Base-by-base conservation (phyloP, 2,113 vertebrate species). In the Nestor notabilis region DNA sequence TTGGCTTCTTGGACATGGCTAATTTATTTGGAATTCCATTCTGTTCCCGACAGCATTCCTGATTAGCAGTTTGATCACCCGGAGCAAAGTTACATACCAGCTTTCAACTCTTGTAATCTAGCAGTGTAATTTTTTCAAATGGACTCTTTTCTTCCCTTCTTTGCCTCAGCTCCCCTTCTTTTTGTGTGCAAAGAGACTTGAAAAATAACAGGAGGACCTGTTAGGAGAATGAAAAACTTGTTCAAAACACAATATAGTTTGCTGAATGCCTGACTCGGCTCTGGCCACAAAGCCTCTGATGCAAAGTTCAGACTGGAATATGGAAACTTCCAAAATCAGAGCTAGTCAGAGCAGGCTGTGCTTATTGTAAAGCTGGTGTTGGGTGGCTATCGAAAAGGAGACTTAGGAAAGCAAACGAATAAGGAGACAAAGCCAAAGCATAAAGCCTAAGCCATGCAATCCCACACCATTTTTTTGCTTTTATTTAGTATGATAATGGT, bases 11-110 rank as follows among this genome's bases (percentile, higher is more conserved):
- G 97, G 98, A 98, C 97, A 95, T 96, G 98, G 97, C 98, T 98
- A 97, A 98, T 98, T 98, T 98, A 97, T 98, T 97, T 98, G 97
- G 97, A 97, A 97, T 98, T 97, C 97, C 97, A 97, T 98, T 98
- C 98, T 97, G 97, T 93, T 95, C 95, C 97, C 53, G 78, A 97
- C 97, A 97, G 97, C 95, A 92, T 96, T 98, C 96, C 96, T 96
- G 94, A 94, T 98, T 96, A 96, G 97, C 96, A 93, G 97, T 97
- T 97, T 98, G 97, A 98, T 98, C 96, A 95, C 94, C 94, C 94
- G 5, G 95, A 97, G 97, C 97, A 84, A 95, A 97, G 97, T 97
- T 95, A 97, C 97, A 97, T 61, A 92, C 97, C 95, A 91, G 97
- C 97, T 98, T 97, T 98, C 97, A 97, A 74, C 83, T 85, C 94